These are phyloP conservation scores for Gila robusta DNA, from an alignment of 2,797 vertebrate species.

Conservation along the genomic window DNA sequence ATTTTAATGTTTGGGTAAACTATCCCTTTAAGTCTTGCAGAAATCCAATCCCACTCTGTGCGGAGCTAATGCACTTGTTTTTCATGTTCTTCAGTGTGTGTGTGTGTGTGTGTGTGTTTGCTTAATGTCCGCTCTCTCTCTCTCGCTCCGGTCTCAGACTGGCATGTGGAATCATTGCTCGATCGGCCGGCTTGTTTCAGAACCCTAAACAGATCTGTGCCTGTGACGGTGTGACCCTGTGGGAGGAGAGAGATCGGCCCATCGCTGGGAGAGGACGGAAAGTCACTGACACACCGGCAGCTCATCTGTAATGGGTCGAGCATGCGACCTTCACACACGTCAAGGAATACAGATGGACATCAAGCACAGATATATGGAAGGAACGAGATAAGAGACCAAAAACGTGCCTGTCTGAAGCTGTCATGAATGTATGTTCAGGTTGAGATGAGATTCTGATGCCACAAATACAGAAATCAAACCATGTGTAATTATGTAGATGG, in stretches of 20 bases:
- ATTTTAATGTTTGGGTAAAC: no score
- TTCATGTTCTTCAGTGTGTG: not conserved
- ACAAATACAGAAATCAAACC: not conserved
- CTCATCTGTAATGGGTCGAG: conserved; percentile 78
- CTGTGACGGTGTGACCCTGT: conserved; percentile 90
- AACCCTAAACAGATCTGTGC: conserved; percentile 90
- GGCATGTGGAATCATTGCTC: conserved; percentile 93
- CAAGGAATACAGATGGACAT: conserved; percentile 5
- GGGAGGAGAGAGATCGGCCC: conserved; percentile 88
- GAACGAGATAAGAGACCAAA: not conserved
- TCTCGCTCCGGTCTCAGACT: conserved; percentile 74
- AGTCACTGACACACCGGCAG: conserved; percentile 54
- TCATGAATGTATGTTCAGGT: not conserved
- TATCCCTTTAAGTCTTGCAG: not conserved
- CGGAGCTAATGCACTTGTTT: not conserved
- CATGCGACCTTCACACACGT: not conserved
- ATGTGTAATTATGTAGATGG: not conserved
- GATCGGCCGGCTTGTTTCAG: conserved; percentile 90
- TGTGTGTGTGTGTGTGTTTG: conserved; percentile 6
- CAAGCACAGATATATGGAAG: not conserved
- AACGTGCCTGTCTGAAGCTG: not conserved
- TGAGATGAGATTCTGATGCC: not conserved
- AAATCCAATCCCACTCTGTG: not conserved
- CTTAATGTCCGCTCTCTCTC: not conserved
- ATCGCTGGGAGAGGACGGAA: conserved; percentile 78